Percentiles rank a stretch among this genome's conserved stretches.
Conservation (phyloP, 2,113 vertebrate species). For the Antigone vipio region DNA sequence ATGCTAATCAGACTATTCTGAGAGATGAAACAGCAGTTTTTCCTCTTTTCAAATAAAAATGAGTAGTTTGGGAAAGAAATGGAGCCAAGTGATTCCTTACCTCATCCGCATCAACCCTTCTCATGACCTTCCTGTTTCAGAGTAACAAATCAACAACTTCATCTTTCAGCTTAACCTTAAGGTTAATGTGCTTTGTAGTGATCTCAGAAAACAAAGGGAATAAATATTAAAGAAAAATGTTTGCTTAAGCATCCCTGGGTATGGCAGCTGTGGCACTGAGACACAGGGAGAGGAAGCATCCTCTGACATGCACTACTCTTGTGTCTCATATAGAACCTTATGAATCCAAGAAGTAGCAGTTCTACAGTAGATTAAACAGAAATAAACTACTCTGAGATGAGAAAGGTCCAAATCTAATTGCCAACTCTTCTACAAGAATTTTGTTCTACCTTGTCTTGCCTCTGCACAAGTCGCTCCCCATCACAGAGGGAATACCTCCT, state of each 20-base stretch:
- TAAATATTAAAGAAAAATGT: background rate
- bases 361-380: background rate
- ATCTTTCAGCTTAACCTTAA: background rate
- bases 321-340: background rate
- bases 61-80: background rate
- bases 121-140: background rate
- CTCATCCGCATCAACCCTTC: background rate
- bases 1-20: background rate
- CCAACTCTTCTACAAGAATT: background rate
- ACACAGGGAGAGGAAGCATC: background rate
- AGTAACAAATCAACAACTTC: background rate
- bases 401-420: background rate
- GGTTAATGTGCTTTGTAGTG: background rate
- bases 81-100: background rate
- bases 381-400: background rate
- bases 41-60: background rate
- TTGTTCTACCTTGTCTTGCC: background rate
- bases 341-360: background rate
- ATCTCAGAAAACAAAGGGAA: background rate
- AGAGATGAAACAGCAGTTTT: constrained; percentile 16
- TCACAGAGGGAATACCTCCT: background rate
- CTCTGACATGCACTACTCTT: background rate
- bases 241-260: background rate
- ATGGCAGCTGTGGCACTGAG: background rate
- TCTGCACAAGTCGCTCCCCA: background rate